Conservation (phyloP, 2,888 invertebrate genomes). For the Pelosia muscerda region DNA sequence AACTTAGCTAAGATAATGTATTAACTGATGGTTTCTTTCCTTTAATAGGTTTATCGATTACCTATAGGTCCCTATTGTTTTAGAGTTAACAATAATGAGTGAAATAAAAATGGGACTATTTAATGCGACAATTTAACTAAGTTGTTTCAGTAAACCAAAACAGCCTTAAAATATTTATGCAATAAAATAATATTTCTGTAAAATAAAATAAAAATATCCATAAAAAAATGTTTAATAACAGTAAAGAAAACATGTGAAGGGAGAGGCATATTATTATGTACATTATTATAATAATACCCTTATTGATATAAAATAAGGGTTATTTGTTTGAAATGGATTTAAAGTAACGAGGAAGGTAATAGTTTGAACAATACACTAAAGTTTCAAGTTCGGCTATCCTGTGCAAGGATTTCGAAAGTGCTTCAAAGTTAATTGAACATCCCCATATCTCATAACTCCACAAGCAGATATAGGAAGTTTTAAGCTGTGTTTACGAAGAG, state of each 20-base stretch:
- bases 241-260: no score
- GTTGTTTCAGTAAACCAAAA: no score
- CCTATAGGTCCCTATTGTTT: background rate
- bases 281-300: background rate
- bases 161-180: no score
- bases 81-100: no score
- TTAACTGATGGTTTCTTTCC: background rate
- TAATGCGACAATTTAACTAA: no score
- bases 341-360: slow-evolving; percentile 8
- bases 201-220: no score
- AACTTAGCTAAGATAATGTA: background rate
- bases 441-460: slow-evolving; percentile 14
- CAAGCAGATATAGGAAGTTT: slow-evolving; percentile 14
- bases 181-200: no score
- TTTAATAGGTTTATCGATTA: background rate
- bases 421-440: slow-evolving; percentile 21
- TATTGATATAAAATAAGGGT: background rate
- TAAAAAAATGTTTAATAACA: no score
- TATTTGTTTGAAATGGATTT: background rate
- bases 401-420: background rate
- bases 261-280: no score
- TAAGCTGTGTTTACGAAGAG: slow-evolving; percentile 18
- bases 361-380: slow-evolving; percentile 10
- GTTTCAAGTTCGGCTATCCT: slow-evolving; percentile 15
- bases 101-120: no score